Conservation (phyloP, 2,797 vertebrate species). For the Phalloptychus januarius region DNA sequence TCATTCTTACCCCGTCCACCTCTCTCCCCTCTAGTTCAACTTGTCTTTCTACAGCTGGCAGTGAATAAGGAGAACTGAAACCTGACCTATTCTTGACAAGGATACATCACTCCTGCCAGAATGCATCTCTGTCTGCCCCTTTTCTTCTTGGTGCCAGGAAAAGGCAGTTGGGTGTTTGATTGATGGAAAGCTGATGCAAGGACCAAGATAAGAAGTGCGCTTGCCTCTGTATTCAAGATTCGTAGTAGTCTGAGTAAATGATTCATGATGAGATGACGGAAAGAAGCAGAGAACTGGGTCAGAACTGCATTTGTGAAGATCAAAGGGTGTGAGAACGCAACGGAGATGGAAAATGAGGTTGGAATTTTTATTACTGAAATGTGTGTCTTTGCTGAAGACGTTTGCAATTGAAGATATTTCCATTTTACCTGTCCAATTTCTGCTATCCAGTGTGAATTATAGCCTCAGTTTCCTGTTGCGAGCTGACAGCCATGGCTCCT, state of each 20-base stretch:
- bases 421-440: not conserved
- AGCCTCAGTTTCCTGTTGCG: not conserved
- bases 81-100: slow-evolving; percentile 25
- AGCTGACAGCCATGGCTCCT: not conserved
- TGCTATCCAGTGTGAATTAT: not conserved
- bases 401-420: not conserved
- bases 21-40: not conserved
- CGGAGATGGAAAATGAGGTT: not conserved
- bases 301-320: slow-evolving; percentile 48
- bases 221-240: slow-evolving; percentile 31
- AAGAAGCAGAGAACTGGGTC: slow-evolving; percentile 57
- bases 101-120: slow-evolving; percentile 30
- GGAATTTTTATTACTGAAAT: not conserved
- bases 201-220: slow-evolving; percentile 19
- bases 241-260: slow-evolving; percentile 54
- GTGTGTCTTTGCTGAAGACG: not conserved
- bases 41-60: slow-evolving; percentile 16
- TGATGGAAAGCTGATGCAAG: slow-evolving; percentile 25
- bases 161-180: slow-evolving; percentile 20
- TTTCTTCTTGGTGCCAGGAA: slow-evolving; percentile 26
- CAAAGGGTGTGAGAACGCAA: slow-evolving; percentile 11
- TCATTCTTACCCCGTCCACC: slow-evolving; percentile 1
- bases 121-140: slow-evolving; percentile 17
- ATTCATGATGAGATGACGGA: slow-evolving; percentile 54
- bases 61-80: slow-evolving; percentile 36